Conservation (phyloP, 2,888 invertebrate species). For the Microctonus brassicae region DNA sequence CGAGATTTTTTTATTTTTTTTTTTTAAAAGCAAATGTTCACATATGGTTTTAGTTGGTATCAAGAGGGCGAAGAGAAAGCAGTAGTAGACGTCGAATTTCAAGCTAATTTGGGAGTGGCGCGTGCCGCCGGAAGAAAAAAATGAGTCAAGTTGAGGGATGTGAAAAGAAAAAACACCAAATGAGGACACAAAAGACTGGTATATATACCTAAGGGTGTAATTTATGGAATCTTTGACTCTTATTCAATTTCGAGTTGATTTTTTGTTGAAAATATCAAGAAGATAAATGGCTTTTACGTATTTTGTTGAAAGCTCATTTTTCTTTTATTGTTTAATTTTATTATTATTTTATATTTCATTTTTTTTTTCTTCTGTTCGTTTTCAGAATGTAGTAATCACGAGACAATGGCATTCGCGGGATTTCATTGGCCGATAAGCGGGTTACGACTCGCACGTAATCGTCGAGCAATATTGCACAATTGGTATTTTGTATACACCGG, state of each 20-base stretch:
- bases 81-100: not conserved
- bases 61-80: not conserved
- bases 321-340: not conserved
- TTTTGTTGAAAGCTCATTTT: too few relatives aligned
- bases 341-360: not conserved
- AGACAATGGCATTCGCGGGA: conserved; percentile 5
- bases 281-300: too few relatives aligned
- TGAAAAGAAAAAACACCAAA: too few relatives aligned
- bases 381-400: not conserved
- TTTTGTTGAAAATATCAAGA: too few relatives aligned
- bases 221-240: too few relatives aligned
- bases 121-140: not conserved
- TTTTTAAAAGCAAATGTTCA: not conserved
- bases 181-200: too few relatives aligned
- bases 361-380: not conserved
- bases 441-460: conserved; percentile 25
- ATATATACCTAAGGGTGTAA: too few relatives aligned
- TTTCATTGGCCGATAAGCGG: conserved; percentile 32
- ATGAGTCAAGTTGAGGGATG: too few relatives aligned
- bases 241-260: too few relatives aligned
- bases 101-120: not conserved
- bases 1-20: not conserved
- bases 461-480: conserved; percentile 23
- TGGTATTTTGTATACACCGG: not conserved
- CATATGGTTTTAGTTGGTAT: conserved; percentile 6